A percentile compares a stretch with the other conserved stretches of the same genome.
phyloP scores from a whole-genome alignment of 2,113 vertebrate genomes.

The Pelvicachromis taeniatus region DNA sequence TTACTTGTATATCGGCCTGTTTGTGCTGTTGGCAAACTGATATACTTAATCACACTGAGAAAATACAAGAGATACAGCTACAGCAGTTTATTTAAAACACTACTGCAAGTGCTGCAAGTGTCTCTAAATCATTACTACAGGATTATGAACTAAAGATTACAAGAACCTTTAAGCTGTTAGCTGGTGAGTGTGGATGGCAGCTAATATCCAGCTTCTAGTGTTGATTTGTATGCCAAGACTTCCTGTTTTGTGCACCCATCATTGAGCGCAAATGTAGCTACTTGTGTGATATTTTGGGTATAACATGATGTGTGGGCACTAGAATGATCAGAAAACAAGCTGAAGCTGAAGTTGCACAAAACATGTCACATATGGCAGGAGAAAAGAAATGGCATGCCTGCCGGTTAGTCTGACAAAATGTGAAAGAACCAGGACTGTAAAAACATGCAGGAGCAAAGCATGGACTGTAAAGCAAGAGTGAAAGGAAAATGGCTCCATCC shows the following conservation, averaged over 20 bases:
- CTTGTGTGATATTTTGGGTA: neutral
- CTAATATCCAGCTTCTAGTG: neutral
- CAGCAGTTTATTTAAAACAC: neutral
- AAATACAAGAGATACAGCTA: neutral
- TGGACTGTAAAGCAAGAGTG: neutral
- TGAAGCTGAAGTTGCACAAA: neutral
- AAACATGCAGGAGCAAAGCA: neutral
- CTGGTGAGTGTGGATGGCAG: neutral
- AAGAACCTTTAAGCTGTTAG: neutral
- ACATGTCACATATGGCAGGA: neutral
- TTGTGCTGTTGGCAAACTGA: neutral
- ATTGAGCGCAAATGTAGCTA: neutral
- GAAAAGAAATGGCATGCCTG: neutral
- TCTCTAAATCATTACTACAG: neutral
- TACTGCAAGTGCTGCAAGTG: neutral
- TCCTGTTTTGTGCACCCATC: neutral
- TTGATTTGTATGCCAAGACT: neutral
- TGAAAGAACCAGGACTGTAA: neutral
- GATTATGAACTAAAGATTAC: neutral
- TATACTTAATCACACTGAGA: neutral
- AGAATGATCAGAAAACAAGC: neutral
- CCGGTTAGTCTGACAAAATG: neutral
- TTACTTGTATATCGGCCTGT: neutral
- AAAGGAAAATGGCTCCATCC: neutral
- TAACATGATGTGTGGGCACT: neutral